phyloP scores from a whole-genome alignment of 92 coral and sea anemone species.

The Hydrozoanthus gracilis region DNA sequence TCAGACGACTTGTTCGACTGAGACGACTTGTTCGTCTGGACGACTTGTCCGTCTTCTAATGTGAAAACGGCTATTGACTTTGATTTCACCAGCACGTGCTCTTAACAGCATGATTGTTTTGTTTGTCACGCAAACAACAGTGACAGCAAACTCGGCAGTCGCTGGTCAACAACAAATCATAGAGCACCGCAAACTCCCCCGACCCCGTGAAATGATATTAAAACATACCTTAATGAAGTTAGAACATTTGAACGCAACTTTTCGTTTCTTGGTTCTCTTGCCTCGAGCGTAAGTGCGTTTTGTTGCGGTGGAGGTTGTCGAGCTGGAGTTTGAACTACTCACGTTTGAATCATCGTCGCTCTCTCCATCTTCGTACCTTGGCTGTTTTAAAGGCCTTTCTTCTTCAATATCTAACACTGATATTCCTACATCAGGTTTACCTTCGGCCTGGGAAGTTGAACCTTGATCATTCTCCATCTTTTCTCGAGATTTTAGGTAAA shows the following conservation, averaged over 20 bases:
- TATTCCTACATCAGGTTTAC: slow-evolving; percentile 8
- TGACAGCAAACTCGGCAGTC: too few relatives aligned
- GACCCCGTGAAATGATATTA: too few relatives aligned
- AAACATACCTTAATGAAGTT: slow-evolving; percentile 88
- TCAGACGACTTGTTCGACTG: too few relatives aligned
- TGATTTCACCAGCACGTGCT: too few relatives aligned
- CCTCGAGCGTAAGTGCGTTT: slow-evolving; percentile 72
- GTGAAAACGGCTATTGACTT: too few relatives aligned
- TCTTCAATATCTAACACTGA: slow-evolving; percentile 67
- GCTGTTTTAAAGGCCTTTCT: slow-evolving; percentile 73
- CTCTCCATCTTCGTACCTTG: slow-evolving; percentile 88
- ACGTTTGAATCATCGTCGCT: slow-evolving; percentile 90
- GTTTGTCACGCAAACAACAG: too few relatives aligned
- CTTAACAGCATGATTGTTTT: too few relatives aligned
- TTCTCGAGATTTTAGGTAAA: not conserved
- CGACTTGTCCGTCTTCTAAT: too few relatives aligned
- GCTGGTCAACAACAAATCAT: too few relatives aligned
- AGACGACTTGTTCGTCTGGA: too few relatives aligned
- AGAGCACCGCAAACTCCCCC: too few relatives aligned
- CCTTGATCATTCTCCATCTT: slow-evolving; percentile 12
- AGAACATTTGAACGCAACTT: slow-evolving; percentile 87
- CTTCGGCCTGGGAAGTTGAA: slow-evolving; percentile 1
- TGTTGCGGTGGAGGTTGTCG: slow-evolving; percentile 70
- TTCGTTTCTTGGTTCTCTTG: slow-evolving; percentile 75
- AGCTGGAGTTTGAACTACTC: slow-evolving; percentile 85